Conservation (phyloP, 2,113 vertebrate species). For the Syngnathus typhle region DNA sequence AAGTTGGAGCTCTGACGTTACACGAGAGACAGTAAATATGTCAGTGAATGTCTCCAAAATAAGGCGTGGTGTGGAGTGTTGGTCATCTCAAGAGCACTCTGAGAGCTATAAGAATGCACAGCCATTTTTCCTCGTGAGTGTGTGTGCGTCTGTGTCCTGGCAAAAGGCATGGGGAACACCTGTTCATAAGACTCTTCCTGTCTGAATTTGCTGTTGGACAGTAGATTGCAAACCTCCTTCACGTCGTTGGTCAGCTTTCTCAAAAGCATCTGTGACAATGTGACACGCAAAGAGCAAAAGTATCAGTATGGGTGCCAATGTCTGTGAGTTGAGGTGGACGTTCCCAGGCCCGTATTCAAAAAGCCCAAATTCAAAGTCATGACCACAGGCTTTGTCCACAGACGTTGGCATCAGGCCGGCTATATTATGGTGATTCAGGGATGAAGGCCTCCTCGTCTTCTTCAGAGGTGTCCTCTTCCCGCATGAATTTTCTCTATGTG, state of each 20-base stretch:
- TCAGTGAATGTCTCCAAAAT: no score
- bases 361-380: conserved; percentile 84
- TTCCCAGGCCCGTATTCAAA: conserved; percentile 70
- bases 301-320: conserved; percentile 21
- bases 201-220: conserved; percentile 61
- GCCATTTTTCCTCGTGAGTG: not conserved
- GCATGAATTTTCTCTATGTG: conserved; percentile 87
- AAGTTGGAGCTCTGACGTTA: no score
- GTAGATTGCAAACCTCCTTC: conserved; percentile 67
- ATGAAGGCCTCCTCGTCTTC: conserved; percentile 75
- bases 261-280: conserved; percentile 56
- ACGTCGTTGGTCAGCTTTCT: conserved; percentile 65
- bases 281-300: not conserved
- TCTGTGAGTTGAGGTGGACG: conserved; percentile 78
- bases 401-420: conserved; percentile 85
- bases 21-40: no score
- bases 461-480: conserved; percentile 82
- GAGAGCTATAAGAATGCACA: not conserved
- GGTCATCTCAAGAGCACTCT: no score
- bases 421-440: conserved; percentile 81
- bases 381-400: conserved; percentile 85
- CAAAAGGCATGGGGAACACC: conserved; percentile 33
- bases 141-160: conserved; percentile 43
- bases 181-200: conserved; percentile 69
- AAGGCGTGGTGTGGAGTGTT: no score